phyloP scores from a whole-genome alignment of 2,797 vertebrate genomes.

The Uromys caudimaculatus region DNA sequence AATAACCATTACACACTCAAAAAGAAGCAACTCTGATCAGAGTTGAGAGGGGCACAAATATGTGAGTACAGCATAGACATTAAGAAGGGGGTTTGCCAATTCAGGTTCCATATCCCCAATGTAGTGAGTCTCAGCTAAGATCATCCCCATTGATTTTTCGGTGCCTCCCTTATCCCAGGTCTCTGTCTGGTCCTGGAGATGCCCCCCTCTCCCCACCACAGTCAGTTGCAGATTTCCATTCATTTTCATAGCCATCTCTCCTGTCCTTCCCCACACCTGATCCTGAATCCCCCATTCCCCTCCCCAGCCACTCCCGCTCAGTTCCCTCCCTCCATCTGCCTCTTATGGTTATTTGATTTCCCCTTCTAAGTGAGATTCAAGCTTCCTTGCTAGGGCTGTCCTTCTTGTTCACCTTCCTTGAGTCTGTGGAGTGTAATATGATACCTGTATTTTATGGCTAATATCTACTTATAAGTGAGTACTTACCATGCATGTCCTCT shows the following conservation, averaged over 20 bases:
- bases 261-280: neutral
- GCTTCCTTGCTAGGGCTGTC: neutral
- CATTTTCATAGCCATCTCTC: neutral
- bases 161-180: neutral
- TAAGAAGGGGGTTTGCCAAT: neutral
- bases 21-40: neutral
- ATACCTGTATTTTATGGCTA: neutral
- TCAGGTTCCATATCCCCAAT: too few species aligned
- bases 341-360: neutral
- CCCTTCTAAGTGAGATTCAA: neutral
- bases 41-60: too few species aligned
- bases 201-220: neutral
- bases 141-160: neutral
- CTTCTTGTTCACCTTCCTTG: neutral
- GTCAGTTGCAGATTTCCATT: neutral
- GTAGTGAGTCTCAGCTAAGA: neutral
- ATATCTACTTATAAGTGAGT: neutral
- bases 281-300: neutral
- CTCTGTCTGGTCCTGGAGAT: neutral
- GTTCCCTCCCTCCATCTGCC: neutral
- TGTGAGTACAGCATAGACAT: neutral
- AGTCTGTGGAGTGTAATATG: neutral
- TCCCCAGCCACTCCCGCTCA: neutral
- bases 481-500: neutral
- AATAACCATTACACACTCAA: neutral